These are phyloP conservation scores for Metridium senile DNA, from an alignment of 92 coral and sea anemone species.

Conservation along the genomic window DNA sequence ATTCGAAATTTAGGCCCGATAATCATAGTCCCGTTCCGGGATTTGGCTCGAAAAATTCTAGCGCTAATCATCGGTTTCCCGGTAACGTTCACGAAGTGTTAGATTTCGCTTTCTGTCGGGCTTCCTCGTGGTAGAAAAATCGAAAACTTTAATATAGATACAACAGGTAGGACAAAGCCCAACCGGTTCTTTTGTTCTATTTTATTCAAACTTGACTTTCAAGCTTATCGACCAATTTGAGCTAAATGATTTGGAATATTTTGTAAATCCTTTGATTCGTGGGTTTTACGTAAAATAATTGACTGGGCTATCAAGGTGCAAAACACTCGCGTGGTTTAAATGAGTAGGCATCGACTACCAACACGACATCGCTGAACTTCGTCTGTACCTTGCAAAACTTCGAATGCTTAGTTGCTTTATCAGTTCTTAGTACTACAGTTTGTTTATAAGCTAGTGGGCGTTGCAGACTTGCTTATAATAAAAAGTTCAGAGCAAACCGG, in stretches of 20 bases:
- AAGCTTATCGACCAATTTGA: slow-evolving; percentile 58
- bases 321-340: slow-evolving; percentile 50
- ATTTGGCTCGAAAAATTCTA: slow-evolving; percentile 26
- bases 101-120: slow-evolving; percentile 22
- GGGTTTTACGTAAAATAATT: slow-evolving; percentile 20
- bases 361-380: slow-evolving; percentile 19
- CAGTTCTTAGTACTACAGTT: slow-evolving; percentile 27
- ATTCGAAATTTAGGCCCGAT: not conserved
- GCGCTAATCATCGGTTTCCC: slow-evolving; percentile 37
- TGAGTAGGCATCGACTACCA: not conserved
- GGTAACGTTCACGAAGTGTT: slow-evolving; percentile 37
- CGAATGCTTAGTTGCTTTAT: slow-evolving; percentile 26
- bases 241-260: slow-evolving; percentile 23
- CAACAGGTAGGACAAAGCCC: slow-evolving; percentile 39
- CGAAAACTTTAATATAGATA: not conserved
- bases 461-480: slow-evolving; percentile 42
- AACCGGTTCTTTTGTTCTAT: slow-evolving; percentile 76
- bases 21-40: slow-evolving; percentile 19
- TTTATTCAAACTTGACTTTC: slow-evolving; percentile 41
- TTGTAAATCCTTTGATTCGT: slow-evolving; percentile 5
- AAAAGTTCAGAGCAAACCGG: slow-evolving; percentile 43
- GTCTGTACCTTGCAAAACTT: slow-evolving; percentile 8
- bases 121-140: slow-evolving; percentile 21
- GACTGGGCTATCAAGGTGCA: slow-evolving; percentile 31
- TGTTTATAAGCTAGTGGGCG: slow-evolving; percentile 91